These are phyloP conservation scores for Sinotaia quadrata DNA, from an alignment of 2,888 invertebrate genomes.

Conservation along the genomic window DNA sequence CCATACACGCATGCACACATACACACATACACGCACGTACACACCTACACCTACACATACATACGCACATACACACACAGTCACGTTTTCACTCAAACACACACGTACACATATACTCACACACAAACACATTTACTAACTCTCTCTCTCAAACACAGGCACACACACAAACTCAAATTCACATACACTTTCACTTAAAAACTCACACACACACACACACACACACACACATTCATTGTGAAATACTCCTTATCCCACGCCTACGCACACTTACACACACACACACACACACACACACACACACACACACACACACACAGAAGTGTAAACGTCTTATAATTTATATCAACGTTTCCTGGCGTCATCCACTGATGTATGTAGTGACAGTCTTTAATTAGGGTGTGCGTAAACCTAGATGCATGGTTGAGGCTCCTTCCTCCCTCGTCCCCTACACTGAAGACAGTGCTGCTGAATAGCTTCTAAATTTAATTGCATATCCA, in stretches of 20 bases:
- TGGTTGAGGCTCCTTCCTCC: too few species aligned
- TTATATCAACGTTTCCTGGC: too few species aligned
- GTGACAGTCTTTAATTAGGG: too few species aligned
- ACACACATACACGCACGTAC: too few species aligned
- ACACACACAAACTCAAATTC: not conserved
- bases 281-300: conserved; percentile 6
- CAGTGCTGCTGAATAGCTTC: too few species aligned
- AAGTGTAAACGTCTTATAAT: too few species aligned
- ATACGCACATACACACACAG: not conserved
- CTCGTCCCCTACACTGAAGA: too few species aligned
- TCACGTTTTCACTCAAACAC: not conserved
- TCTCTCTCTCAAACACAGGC: not conserved
- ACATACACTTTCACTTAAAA: not conserved
- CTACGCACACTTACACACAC: not conserved
- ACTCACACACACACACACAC: conserved; percentile 2
- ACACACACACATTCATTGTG: not conserved
- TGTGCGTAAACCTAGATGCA: too few species aligned
- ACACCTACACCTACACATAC: too few species aligned
- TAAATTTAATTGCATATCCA: too few species aligned
- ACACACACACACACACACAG: conserved; percentile 8
- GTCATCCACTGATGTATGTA: too few species aligned
- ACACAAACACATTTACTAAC: not conserved
- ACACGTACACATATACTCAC: not conserved
- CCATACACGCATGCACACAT: too few species aligned
- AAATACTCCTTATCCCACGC: not conserved